Evolutionary conservation across 2,113 vertebrate species (phyloP).

Genomic region (Dasyornis broadbenti): DNA sequence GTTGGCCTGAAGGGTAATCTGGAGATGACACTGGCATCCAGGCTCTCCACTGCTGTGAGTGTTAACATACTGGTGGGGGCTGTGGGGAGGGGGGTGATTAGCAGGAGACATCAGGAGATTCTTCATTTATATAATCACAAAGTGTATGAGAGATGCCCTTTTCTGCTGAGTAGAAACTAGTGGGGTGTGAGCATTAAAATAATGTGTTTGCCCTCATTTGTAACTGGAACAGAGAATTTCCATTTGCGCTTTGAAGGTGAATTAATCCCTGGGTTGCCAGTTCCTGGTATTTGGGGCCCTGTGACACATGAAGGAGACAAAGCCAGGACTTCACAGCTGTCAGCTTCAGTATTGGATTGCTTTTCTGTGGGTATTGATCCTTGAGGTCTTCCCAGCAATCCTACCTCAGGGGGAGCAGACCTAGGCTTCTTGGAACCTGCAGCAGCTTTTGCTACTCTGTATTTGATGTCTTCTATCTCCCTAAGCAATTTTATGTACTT

Average conservation of each 20-base stretch:
- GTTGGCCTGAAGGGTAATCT: constrained; percentile 95
- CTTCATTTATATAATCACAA: background rate
- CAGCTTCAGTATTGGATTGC: background rate
- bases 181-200: constrained; percentile 1
- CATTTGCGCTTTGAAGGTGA: constrained; percentile 22
- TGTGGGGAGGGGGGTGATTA: background rate
- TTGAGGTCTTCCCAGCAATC: background rate
- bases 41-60: constrained; percentile 92
- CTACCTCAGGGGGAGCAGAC: background rate
- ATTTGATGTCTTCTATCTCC: background rate
- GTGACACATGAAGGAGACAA: constrained; percentile 29
- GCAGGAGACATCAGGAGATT: background rate
- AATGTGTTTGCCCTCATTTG: constrained; percentile 14
- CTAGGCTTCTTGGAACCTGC: background rate
- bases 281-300: background rate
- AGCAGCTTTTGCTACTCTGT: background rate
- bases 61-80: background rate
- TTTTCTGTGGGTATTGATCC: background rate
- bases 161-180: background rate
- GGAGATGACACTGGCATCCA: constrained; percentile 93
- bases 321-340: background rate
- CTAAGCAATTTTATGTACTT: background rate
- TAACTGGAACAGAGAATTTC: constrained; percentile 32
- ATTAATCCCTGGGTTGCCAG: constrained; percentile 26
- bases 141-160: background rate